Percentiles rank a stretch among this genome's conserved stretches.
These are phyloP conservation scores for Syrrhaptes paradoxus DNA, from an alignment of 2,113 vertebrate genomes.

Conservation along the genomic window DNA sequence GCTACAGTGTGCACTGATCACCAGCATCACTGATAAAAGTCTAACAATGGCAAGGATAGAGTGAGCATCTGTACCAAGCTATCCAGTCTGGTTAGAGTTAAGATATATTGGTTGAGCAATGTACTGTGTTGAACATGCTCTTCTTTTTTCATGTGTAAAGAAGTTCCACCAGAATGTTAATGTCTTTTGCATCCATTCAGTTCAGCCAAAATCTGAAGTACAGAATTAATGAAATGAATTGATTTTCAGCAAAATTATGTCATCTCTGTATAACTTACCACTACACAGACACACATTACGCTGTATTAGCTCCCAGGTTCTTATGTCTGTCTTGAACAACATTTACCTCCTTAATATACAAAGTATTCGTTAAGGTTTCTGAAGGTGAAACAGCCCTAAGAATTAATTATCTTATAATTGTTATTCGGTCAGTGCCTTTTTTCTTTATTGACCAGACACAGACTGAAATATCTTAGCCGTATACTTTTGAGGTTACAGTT, in stretches of 20 bases:
- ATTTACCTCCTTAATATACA: neutral
- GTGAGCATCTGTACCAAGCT: neutral
- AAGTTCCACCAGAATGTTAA: neutral
- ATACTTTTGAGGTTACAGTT: slow-evolving; percentile 68
- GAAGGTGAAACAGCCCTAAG: slow-evolving; percentile 38
- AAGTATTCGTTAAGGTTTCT: neutral
- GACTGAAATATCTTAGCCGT: slow-evolving; percentile 53
- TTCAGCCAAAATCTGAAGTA: neutral
- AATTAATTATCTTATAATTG: slow-evolving; percentile 63
- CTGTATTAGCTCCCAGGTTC: neutral
- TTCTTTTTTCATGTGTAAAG: neutral
- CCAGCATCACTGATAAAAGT: neutral
- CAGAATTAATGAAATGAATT: neutral
- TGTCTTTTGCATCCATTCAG: neutral
- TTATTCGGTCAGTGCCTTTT: slow-evolving; percentile 58
- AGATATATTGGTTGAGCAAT: neutral
- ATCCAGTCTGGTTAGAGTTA: neutral
- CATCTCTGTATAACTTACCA: neutral
- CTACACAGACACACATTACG: neutral
- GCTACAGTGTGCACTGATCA: neutral
- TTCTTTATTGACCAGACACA: slow-evolving; percentile 59
- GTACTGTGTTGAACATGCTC: neutral
- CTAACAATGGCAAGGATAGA: neutral
- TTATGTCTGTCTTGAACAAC: neutral
- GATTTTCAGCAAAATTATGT: neutral